A percentile compares a stretch with the other conserved stretches of the same genome.
These are phyloP conservation scores for Cercocebus atys DNA, from an alignment of 2,113 vertebrate genomes.

Conservation along the genomic window DNA sequence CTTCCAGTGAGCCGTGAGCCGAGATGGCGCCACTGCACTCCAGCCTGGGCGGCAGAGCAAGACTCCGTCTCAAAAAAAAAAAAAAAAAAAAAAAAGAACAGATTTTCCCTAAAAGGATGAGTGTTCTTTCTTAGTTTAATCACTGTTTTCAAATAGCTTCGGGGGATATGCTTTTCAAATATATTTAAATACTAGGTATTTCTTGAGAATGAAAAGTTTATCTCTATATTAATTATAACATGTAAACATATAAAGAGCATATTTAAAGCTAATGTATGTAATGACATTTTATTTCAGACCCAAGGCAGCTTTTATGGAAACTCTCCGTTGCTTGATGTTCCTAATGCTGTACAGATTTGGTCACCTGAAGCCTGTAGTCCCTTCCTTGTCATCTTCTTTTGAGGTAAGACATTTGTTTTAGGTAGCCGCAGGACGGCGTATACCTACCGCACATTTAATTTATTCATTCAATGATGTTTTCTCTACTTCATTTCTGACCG, in stretches of 20 bases:
- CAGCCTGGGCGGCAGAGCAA: too few relatives aligned
- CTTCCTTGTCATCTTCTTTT: conserved; percentile 75
- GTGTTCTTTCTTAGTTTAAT: neutral
- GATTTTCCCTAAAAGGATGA: neutral
- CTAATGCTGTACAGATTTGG: conserved; percentile 79
- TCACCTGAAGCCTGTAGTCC: conserved; percentile 78
- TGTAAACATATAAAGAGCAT: neutral
- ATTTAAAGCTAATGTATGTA: conserved; percentile 17
- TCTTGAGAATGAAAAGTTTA: neutral
- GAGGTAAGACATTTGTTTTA: conserved; percentile 86
- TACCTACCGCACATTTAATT: neutral
- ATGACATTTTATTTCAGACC: conserved; percentile 80
- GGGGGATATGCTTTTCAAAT: neutral
- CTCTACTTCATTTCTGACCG: neutral
- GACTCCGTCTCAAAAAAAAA: too few relatives aligned
- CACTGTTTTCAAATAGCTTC: neutral
- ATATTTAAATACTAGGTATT: neutral
- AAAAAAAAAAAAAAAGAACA: neutral
- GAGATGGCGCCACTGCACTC: too few relatives aligned
- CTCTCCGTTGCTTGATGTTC: conserved; percentile 86
- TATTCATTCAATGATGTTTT: neutral
- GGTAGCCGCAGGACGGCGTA: neutral
- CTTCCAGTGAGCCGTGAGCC: too few relatives aligned
- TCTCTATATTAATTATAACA: neutral
- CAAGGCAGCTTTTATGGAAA: conserved; percentile 85